These are phyloP conservation scores for Todus mexicanus DNA, from an alignment of 2,797 vertebrate genomes.

Conservation along the genomic window DNA sequence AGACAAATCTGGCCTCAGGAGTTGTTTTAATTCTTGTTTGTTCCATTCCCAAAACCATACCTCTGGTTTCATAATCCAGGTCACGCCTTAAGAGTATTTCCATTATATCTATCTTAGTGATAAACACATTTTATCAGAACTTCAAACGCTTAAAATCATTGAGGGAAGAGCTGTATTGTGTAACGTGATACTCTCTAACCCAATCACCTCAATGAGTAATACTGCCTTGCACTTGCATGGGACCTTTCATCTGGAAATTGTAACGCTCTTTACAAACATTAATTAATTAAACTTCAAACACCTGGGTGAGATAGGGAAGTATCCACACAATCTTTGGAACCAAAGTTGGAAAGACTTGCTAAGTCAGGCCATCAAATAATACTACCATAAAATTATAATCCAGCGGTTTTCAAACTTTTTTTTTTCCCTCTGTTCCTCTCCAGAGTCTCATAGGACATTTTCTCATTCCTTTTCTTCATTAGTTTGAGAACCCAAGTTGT, in stretches of 20 bases:
- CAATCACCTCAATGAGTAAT: conserved; percentile 68
- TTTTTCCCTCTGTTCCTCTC: neutral
- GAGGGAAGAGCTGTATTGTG: conserved; percentile 71
- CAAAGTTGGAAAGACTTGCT: conserved; percentile 67
- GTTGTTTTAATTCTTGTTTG: conserved; percentile 71
- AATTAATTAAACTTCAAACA: conserved; percentile 72
- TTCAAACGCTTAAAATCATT: conserved; percentile 68
- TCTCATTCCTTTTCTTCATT: conserved; percentile 4
- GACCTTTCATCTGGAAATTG: conserved; percentile 72
- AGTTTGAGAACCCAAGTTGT: neutral
- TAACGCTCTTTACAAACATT: conserved; percentile 67
- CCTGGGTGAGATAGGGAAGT: conserved; percentile 65
- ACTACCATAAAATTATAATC: conserved; percentile 57
- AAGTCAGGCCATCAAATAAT: conserved; percentile 57
- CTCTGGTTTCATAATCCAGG: conserved; percentile 69
- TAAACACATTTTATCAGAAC: conserved; percentile 71
- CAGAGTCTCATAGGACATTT: neutral
- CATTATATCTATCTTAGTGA: conserved; percentile 63
- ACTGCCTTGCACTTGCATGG: conserved; percentile 57
- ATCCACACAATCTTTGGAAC: conserved; percentile 56
- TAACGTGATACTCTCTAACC: conserved; percentile 71
- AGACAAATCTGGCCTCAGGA: conserved; percentile 68
- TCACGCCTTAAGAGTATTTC: conserved; percentile 69
- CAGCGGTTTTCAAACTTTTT: conserved; percentile 24
- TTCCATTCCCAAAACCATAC: conserved; percentile 68